phyloP scores from a whole-genome alignment of 2,113 vertebrate species.

The Herpetotheres cachinnans region DNA sequence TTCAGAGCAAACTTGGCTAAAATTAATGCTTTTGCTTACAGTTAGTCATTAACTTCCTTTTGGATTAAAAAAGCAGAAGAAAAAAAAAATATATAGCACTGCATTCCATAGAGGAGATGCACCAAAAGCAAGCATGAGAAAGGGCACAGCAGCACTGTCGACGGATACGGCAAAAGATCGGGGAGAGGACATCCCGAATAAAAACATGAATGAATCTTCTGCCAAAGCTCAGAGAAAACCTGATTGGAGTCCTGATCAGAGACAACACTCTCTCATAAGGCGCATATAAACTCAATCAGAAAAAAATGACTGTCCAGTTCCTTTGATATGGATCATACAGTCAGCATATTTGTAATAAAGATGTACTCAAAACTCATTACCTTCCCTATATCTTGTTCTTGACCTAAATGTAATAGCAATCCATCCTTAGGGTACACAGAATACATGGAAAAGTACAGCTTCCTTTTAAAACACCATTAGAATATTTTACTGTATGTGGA shows the following conservation, averaged over 20 bases:
- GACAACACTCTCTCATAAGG: background rate
- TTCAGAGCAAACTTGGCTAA: conserved; percentile 55
- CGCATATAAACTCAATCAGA: conserved; percentile 19
- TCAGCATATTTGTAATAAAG: conserved; percentile 54
- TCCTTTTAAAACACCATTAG: conserved; percentile 75
- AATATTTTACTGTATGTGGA: conserved; percentile 80
- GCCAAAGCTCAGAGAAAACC: conserved; percentile 33
- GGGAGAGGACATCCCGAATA: background rate
- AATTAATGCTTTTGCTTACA: conserved; percentile 49
- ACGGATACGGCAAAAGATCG: background rate
- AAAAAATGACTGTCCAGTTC: conserved; percentile 21
- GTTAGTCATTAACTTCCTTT: conserved; percentile 55
- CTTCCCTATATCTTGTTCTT: conserved; percentile 62
- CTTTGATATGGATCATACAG: conserved; percentile 38
- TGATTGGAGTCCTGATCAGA: conserved; percentile 15
- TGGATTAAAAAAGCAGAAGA: background rate
- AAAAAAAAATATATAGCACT: background rate
- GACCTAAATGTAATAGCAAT: conserved; percentile 71
- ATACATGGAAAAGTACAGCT: conserved; percentile 71
- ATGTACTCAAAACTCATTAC: conserved; percentile 63
- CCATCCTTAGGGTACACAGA: conserved; percentile 70
- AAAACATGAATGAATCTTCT: conserved; percentile 44
- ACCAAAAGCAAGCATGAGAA: background rate
- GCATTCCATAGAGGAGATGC: background rate
- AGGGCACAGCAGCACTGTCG: background rate